Evolutionary conservation across 2,113 vertebrate genomes (phyloP).

Genomic region (Python bivittatus): DNA sequence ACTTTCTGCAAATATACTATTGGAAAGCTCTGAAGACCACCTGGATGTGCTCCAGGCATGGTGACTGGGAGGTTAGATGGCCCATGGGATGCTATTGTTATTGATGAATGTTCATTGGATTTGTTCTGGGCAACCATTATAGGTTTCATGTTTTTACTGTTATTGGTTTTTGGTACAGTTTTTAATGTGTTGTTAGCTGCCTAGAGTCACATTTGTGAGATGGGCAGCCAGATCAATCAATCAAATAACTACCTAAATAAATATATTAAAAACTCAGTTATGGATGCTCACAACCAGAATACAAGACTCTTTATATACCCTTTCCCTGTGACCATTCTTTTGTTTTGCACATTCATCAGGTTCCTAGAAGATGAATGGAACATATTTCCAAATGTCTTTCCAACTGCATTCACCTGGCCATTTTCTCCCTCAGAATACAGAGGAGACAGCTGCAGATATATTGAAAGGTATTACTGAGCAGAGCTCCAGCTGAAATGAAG

Average conservation of each 20-base stretch:
- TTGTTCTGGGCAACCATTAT: too few species aligned
- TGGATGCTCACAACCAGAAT: not conserved
- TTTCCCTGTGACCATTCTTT: not conserved
- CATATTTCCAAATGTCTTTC: not conserved
- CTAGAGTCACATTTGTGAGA: too few species aligned
- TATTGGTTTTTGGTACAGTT: too few species aligned
- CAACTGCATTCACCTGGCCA: not conserved
- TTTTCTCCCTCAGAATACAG: not conserved
- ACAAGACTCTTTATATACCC: not conserved
- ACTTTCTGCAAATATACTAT: not conserved
- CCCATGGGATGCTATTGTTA: too few species aligned
- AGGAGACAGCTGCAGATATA: not conserved
- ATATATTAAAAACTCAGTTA: not conserved
- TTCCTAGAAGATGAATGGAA: not conserved
- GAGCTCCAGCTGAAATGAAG: not conserved
- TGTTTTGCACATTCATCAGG: not conserved
- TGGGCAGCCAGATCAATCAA: too few species aligned
- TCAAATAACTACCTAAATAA: not conserved
- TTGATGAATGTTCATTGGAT: too few species aligned
- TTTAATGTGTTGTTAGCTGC: too few species aligned
- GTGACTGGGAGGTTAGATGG: too few species aligned
- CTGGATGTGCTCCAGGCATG: too few species aligned
- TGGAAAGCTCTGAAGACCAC: too few species aligned
- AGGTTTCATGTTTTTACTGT: too few species aligned
- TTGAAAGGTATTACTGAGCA: conserved; percentile 5